phyloP scores from a whole-genome alignment of 2,888 invertebrate genomes.

The Xanthia icteritia region DNA sequence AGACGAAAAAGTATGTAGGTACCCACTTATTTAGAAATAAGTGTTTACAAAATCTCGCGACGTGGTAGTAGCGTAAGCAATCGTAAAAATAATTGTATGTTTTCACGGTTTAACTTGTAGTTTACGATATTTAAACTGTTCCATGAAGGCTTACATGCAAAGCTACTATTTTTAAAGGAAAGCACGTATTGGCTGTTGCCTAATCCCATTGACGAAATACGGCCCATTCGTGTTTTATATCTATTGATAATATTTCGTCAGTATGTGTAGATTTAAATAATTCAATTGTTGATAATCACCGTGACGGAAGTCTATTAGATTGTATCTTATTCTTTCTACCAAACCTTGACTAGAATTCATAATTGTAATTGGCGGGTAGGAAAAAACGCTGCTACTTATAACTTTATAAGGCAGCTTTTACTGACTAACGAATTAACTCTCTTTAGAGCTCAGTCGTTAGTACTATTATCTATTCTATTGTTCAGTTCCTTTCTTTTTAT shows the following conservation, averaged over 20 bases:
- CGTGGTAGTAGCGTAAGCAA: neutral
- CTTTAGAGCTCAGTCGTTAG: too few species aligned
- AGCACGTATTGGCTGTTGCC: constrained; percentile 31
- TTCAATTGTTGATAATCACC: constrained; percentile 30
- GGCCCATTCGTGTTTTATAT: constrained; percentile 46
- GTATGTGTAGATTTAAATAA: constrained; percentile 50
- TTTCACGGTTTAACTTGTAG: constrained; percentile 21
- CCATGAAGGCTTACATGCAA: constrained; percentile 45
- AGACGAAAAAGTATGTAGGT: neutral
- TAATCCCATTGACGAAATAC: constrained; percentile 50
- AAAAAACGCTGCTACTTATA: neutral
- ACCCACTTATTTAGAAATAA: constrained; percentile 13
- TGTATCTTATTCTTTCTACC: constrained; percentile 35
- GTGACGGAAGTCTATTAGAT: constrained; percentile 45
- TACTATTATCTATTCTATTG: too few species aligned
- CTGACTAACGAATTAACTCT: too few species aligned
- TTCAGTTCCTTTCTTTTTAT: constrained; percentile 5
- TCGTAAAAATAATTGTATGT: constrained; percentile 15
- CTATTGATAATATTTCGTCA: constrained; percentile 51
- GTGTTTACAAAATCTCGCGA: constrained; percentile 17
- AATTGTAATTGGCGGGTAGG: constrained; percentile 6
- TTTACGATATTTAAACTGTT: constrained; percentile 40
- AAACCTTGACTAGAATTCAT: constrained; percentile 41
- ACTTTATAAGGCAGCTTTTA: too few species aligned
- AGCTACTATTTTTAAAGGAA: constrained; percentile 35